These are phyloP conservation scores for Lepidochrysops patricia DNA, from an alignment of 2,888 invertebrate species.

Conservation along the genomic window DNA sequence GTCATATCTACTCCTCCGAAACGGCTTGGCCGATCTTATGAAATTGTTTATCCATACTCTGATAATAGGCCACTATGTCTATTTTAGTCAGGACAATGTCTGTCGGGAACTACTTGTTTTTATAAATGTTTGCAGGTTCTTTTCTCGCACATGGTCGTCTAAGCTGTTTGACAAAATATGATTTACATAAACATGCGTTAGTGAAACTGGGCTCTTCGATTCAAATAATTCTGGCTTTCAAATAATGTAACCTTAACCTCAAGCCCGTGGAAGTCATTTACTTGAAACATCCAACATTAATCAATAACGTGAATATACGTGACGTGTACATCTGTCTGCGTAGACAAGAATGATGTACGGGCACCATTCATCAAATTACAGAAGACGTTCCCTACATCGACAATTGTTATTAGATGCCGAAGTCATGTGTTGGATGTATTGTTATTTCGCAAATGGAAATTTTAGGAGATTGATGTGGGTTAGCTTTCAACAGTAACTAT, in stretches of 20 bases:
- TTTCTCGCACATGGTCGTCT: too few relatives aligned
- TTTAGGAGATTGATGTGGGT: neutral
- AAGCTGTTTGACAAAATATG: too few relatives aligned
- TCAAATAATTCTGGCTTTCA: neutral
- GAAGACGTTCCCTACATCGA: slow-evolving; percentile 13
- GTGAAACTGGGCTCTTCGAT: too few relatives aligned
- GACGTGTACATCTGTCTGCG: slow-evolving; percentile 19
- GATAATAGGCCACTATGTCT: too few relatives aligned
- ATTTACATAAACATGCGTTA: too few relatives aligned
- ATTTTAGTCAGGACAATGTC: too few relatives aligned
- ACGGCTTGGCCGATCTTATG: too few relatives aligned
- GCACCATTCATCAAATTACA: slow-evolving; percentile 17
- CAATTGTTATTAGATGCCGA: slow-evolving; percentile 11
- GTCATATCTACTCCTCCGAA: too few relatives aligned
- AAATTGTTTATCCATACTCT: too few relatives aligned
- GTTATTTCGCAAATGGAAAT: neutral
- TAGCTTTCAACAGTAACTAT: neutral
- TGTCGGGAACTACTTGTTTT: too few relatives aligned
- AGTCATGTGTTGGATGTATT: slow-evolving; percentile 9
- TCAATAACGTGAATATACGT: slow-evolving; percentile 14
- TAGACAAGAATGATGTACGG: slow-evolving; percentile 16
- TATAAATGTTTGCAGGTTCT: too few relatives aligned
- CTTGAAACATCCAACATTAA: slow-evolving; percentile 9
- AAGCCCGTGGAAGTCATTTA: slow-evolving; percentile 4
- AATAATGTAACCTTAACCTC: neutral